A percentile compares a stretch with the other conserved stretches of the same genome.
These are phyloP conservation scores for Callipepla squamata DNA, from an alignment of 2,113 vertebrate genomes.

Conservation along the genomic window DNA sequence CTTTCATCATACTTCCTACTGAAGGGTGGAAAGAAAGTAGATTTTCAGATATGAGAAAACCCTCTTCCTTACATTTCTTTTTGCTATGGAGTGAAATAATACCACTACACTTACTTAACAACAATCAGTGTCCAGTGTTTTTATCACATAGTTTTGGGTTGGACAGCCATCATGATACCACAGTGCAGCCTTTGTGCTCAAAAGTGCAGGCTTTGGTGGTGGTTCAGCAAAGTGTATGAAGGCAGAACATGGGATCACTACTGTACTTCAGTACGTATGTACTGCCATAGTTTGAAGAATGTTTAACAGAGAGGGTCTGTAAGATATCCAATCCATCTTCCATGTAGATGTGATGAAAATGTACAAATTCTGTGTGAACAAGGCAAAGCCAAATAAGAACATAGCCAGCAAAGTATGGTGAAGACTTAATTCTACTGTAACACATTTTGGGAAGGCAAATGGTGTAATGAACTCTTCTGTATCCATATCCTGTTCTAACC, in stretches of 20 bases:
- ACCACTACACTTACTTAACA: neutral
- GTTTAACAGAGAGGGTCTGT: neutral
- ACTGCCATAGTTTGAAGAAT: neutral
- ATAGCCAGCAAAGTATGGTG: neutral
- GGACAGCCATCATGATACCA: neutral
- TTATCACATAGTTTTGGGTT: neutral
- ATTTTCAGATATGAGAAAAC: slow-evolving; percentile 14
- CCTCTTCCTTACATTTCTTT: neutral
- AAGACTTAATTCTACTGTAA: neutral
- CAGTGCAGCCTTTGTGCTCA: neutral
- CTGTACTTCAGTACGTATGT: neutral
- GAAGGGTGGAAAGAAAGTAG: slow-evolving; percentile 40
- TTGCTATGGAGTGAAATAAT: slow-evolving; percentile 16
- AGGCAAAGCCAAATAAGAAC: neutral
- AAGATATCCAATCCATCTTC: neutral
- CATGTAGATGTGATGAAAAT: neutral
- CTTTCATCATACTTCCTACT: slow-evolving; percentile 16
- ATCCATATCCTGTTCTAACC: neutral
- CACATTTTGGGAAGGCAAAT: neutral
- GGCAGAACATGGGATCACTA: neutral
- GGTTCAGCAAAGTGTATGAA: neutral
- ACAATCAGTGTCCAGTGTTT: neutral
- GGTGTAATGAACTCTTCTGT: neutral
- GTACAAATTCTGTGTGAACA: neutral
- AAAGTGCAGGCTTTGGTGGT: neutral